Conservation (phyloP, 2,797 vertebrate genomes). For the Cygnus olor region DNA sequence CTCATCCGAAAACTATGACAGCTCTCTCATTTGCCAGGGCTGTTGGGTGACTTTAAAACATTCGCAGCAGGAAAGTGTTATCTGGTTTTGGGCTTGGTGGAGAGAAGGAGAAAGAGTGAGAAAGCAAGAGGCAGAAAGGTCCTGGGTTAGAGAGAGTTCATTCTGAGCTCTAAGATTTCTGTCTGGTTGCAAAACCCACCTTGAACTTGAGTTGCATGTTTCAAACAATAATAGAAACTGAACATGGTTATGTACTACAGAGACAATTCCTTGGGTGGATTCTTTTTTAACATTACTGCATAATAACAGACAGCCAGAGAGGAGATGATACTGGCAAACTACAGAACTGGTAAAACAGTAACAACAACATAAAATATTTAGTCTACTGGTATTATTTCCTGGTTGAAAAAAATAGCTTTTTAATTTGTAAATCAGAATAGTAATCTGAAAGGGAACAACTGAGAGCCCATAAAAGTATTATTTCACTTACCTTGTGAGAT, state of each 20-base stretch:
- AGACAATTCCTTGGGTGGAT: background rate
- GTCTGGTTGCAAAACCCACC: slow-evolving; percentile 10
- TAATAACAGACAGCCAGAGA: background rate
- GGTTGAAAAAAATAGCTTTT: background rate
- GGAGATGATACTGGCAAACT: background rate
- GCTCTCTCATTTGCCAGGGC: slow-evolving; percentile 73
- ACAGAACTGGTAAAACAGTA: background rate
- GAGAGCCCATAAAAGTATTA: background rate
- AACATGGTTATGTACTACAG: background rate
- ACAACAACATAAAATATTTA: background rate
- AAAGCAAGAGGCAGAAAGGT: slow-evolving; percentile 35
- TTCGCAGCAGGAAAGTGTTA: slow-evolving; percentile 73
- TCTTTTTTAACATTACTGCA: background rate
- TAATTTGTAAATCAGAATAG: slow-evolving; percentile 28
- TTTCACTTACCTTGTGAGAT: slow-evolving; percentile 22
- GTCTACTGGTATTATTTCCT: slow-evolving; percentile 6
- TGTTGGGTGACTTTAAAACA: slow-evolving; percentile 70
- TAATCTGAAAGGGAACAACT: slow-evolving; percentile 13
- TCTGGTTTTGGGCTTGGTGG: slow-evolving; percentile 48
- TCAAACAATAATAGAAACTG: slow-evolving; percentile 27
- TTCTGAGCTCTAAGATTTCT: slow-evolving; percentile 17
- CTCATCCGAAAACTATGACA: slow-evolving; percentile 74
- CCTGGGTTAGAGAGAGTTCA: slow-evolving; percentile 52
- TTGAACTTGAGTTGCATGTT: slow-evolving; percentile 48
- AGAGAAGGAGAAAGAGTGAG: slow-evolving; percentile 27